Evolutionary conservation across 2,113 vertebrate species (phyloP), one percentile per base, ranked within the genome.

Genomic region (Rhinoderma darwinii): DNA sequence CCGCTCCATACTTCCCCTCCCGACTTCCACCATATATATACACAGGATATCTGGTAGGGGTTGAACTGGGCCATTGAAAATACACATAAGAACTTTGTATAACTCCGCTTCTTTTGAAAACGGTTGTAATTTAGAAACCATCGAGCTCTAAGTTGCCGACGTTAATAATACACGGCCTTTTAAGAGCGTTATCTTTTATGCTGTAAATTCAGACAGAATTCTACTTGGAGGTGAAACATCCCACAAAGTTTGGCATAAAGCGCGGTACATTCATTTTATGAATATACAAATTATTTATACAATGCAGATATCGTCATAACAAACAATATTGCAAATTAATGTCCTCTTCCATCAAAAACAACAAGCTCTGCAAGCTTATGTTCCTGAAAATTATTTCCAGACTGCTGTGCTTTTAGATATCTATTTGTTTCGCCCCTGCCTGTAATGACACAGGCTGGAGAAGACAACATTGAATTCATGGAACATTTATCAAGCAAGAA

Each of bases 391-490:
- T 86, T 10, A 86, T 86, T 74, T 86, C 47, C 85, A 86, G 66
- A 82, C 85, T 81, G 61, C 68, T 72, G 66, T 82, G 85, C 85
- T 74, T 74, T 82, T 74, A 73, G 61, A 86, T 61, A 72, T 74
- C 85, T 81, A 86, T 86, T 86, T 86, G 85, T 86, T 86, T 81
- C 66, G 85, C 77, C 77, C 47, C 66, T 70, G 85, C 87, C 88
- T 86, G 84, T 88, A 90, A 90, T 80, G 89, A 88, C 89, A 89
- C 75, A 83, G 78, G 88, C 82, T 89, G 86, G 90, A 91, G 90
- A 90, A 88, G 89, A 90, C 88, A 88, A 27, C 83, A 84, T 81
- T 89, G 87, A 86, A 88, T 91, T 92, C 89, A 89, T 90, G 90
- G 86, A 84, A 90, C 89, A 81, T 91, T 89, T 91, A 89, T 91